Evolutionary conservation across 2,113 vertebrate species (phyloP).

Genomic region (Scartelaos histophorus): DNA sequence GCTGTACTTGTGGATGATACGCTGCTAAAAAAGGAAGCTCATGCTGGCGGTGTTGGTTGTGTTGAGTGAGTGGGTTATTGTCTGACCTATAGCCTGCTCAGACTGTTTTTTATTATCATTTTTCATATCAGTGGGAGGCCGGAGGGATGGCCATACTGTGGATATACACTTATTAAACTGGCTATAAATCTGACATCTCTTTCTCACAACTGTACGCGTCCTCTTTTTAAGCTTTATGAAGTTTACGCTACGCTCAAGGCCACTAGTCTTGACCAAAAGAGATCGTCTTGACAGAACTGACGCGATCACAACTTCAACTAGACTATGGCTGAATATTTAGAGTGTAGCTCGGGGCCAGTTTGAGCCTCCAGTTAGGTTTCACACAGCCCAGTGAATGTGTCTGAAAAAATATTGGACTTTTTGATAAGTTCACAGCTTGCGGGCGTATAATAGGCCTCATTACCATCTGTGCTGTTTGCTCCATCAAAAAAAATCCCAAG

Average conservation of each 20-base stretch:
- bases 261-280: constrained; percentile 20
- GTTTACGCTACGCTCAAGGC: constrained; percentile 48
- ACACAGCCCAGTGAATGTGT: constrained; percentile 2
- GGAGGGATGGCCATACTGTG: constrained; percentile 32
- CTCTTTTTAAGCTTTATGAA: constrained; percentile 45
- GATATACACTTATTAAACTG: constrained; percentile 32
- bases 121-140: constrained; percentile 47
- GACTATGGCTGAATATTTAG: neutral
- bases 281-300: constrained; percentile 11
- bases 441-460: neutral
- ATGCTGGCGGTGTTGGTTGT: constrained; percentile 40
- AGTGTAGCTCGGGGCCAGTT: neutral
- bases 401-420: neutral
- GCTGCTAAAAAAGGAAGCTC: constrained; percentile 46
- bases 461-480: neutral
- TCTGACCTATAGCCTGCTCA: constrained; percentile 46
- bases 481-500: neutral
- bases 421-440: constrained; percentile 6
- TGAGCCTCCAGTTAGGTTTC: neutral
- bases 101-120: constrained; percentile 39
- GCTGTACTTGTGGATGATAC: constrained; percentile 49
- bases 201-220: constrained; percentile 29
- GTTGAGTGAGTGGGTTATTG: constrained; percentile 47
- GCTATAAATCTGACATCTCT: constrained; percentile 27
- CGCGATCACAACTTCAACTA: constrained; percentile 10